These are phyloP conservation scores for Chymomyza fuscimana DNA, from an alignment of 2,888 invertebrate species.

Conservation along the genomic window DNA sequence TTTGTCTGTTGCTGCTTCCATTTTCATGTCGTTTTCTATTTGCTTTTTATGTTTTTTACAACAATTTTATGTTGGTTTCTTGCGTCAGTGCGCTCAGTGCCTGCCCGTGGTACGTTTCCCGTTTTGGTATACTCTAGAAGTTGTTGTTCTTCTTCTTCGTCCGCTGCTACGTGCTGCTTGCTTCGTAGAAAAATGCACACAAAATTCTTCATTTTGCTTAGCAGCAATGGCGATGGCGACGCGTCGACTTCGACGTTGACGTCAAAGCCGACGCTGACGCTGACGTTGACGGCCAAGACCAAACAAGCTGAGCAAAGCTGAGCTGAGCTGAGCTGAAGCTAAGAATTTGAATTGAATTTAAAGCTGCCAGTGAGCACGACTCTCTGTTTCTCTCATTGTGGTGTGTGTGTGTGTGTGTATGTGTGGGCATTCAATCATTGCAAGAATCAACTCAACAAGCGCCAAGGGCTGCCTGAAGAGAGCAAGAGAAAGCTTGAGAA, in stretches of 20 bases:
- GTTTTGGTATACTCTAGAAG: too few species aligned
- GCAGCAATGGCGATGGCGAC: constrained; percentile 14
- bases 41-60: constrained; percentile 66
- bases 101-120: neutral
- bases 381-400: neutral
- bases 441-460: neutral
- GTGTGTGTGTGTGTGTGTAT: constrained; percentile 31
- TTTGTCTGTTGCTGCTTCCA: constrained; percentile 29
- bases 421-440: constrained; percentile 33
- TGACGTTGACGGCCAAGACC: constrained; percentile 6
- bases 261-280: neutral
- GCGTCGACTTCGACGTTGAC: neutral
- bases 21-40: constrained; percentile 66
- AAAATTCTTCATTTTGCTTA: constrained; percentile 69
- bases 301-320: neutral
- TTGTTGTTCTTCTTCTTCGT: too few species aligned
- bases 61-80: constrained; percentile 69
- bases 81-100: constrained; percentile 21
- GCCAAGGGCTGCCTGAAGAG: neutral
- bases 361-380: constrained; percentile 46
- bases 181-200: constrained; percentile 63
- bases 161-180: constrained; percentile 20
- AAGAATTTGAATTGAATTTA: constrained; percentile 70
- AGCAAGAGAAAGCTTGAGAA: neutral
- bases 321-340: constrained; percentile 44